Conservation (phyloP, 2,888 invertebrate genomes). For the Zygothrica quintamaculata region DNA sequence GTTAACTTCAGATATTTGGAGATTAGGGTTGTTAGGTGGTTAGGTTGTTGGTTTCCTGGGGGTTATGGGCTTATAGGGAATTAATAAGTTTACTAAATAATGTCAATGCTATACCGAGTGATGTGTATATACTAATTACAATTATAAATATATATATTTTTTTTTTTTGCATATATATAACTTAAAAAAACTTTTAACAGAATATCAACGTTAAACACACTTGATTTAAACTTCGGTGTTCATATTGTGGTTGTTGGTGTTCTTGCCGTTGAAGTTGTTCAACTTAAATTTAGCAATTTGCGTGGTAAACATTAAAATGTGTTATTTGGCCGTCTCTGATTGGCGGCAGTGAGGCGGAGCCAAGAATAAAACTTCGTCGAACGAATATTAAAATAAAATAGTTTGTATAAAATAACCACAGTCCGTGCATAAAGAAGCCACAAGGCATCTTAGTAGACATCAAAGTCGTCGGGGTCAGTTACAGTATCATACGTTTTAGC, state of each 20-base stretch:
- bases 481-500: slow-evolving; percentile 29
- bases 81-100: slow-evolving; percentile 9
- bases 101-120: slow-evolving; percentile 7
- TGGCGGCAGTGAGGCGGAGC: too few relatives aligned
- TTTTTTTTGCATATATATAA: slow-evolving; percentile 66
- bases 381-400: slow-evolving; percentile 17
- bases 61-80: too few relatives aligned
- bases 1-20: too few relatives aligned
- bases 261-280: too few relatives aligned
- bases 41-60: too few relatives aligned
- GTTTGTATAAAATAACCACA: slow-evolving; percentile 1
- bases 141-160: slow-evolving; percentile 3
- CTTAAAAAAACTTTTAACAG: slow-evolving; percentile 52
- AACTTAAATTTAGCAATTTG: background rate
- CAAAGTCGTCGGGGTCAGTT: slow-evolving; percentile 20
- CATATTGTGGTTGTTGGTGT: too few relatives aligned
- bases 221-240: background rate
- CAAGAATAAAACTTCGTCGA: slow-evolving; percentile 12
- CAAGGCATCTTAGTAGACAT: slow-evolving; percentile 40
- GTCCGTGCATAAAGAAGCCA: slow-evolving; percentile 23
- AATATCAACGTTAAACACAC: slow-evolving; percentile 8
- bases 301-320: slow-evolving; percentile 9
- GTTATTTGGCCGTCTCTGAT: too few relatives aligned
- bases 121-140: slow-evolving; percentile 1
- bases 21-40: too few relatives aligned